phyloP scores from a whole-genome alignment of 2,113 vertebrate genomes.

The Acanthisitta chloris region DNA sequence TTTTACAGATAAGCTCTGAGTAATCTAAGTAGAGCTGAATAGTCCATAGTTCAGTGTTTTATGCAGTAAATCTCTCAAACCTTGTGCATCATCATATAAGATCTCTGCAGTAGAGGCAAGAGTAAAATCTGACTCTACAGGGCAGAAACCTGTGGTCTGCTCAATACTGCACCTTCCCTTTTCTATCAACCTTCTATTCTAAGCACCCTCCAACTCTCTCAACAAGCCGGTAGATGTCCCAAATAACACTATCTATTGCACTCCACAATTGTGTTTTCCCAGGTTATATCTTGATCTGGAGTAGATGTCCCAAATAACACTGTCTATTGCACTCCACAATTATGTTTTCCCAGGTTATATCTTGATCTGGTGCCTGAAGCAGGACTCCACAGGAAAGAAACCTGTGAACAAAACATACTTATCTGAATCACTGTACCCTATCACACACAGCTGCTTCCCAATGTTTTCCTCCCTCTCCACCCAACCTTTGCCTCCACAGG shows the following conservation, averaged over 20 bases:
- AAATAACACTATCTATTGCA: background rate
- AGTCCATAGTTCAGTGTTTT: background rate
- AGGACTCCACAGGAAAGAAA: background rate
- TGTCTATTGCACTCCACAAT: background rate
- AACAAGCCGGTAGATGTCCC: background rate
- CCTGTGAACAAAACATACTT: background rate
- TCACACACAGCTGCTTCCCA: background rate
- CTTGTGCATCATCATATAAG: background rate
- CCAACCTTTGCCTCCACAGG: background rate
- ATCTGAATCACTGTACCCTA: rapidly evolving
- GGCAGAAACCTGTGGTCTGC: background rate
- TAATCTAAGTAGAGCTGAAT: background rate
- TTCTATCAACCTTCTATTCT: background rate
- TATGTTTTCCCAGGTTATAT: too few species aligned
- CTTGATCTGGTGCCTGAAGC: background rate
- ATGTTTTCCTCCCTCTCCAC: background rate
- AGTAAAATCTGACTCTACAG: background rate
- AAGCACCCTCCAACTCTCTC: background rate
- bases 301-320: too few species aligned
- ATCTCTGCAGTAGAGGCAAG: background rate
- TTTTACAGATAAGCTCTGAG: background rate
- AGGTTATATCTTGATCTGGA: rapidly evolving
- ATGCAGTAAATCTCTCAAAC: background rate
- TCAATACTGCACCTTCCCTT: background rate
- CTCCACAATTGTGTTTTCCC: too few species aligned